Percentiles rank a stretch among this genome's conserved stretches.
Conservation (phyloP, 2,797 vertebrate genomes). For the Oryzias dopingdopingensis region DNA sequence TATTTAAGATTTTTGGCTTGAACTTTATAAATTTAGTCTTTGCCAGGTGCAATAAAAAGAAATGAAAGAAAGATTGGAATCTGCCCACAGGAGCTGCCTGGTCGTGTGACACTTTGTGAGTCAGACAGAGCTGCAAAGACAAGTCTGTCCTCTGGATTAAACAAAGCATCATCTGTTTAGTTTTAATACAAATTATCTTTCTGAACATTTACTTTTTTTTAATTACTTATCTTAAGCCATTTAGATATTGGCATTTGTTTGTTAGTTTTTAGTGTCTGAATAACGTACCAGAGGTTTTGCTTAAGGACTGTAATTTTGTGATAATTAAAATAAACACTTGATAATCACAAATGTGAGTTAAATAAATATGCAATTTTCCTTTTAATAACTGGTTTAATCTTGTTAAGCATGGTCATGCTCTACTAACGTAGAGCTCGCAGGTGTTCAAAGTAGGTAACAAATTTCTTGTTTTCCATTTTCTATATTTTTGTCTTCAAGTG, state of each 20-base stretch:
- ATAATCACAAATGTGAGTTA: background rate
- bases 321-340: no score
- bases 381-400: no score
- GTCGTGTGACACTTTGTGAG: conserved; percentile 18
- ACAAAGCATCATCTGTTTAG: background rate
- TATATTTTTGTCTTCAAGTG: no score
- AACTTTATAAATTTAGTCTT: conserved; percentile 11
- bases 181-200: background rate
- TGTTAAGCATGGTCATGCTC: no score
- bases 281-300: background rate
- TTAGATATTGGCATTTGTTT: background rate
- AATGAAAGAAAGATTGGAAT: conserved; percentile 33
- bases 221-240: background rate
- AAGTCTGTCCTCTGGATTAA: conserved; percentile 6
- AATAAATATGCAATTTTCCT: no score
- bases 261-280: conserved; percentile 10
- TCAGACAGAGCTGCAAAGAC: background rate
- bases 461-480: no score
- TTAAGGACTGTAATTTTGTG: background rate
- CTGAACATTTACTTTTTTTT: background rate
- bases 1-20: background rate
- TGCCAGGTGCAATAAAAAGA: conserved; percentile 14
- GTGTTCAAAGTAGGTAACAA: no score
- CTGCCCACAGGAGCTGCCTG: conserved; percentile 22
- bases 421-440: no score